Conservation (phyloP, 2,888 invertebrate species). For the Hyalella azteca region DNA sequence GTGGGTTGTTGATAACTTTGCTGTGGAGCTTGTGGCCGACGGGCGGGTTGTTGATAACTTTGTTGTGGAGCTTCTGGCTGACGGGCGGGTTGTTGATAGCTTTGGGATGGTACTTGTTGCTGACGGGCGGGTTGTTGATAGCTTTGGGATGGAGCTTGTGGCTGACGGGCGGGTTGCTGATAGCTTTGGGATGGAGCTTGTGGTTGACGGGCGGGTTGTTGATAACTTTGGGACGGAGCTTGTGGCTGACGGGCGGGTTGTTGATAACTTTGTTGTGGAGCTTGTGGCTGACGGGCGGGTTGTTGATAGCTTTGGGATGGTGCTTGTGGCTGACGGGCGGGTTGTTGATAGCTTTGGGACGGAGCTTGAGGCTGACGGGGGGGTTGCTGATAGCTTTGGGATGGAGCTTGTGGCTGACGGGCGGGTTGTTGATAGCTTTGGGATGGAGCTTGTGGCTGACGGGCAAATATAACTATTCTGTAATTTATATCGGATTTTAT, state of each 20-base stretch:
- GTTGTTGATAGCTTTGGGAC: not conserved
- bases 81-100: not conserved
- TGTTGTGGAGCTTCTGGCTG: not conserved
- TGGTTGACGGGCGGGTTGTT: not conserved
- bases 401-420: not conserved
- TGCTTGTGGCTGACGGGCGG: not conserved
- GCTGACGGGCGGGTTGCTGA: no score
- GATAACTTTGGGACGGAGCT: not conserved
- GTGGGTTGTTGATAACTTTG: not conserved
- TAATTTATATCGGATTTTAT: no score
- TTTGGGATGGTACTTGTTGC: not conserved
- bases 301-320: not conserved
- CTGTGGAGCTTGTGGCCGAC: not conserved
- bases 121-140: not conserved
- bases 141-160: not conserved
- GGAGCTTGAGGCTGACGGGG: not conserved
- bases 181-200: not conserved
- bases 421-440: slow-evolving; percentile 1
- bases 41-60: not conserved
- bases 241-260: not conserved
- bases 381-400: not conserved
- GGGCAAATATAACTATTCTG: no score
- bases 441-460: not conserved
- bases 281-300: not conserved
- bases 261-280: not conserved